A percentile compares a stretch with the other conserved stretches of the same genome.
phyloP scores from a whole-genome alignment of 2,113 vertebrate species.

The Rutilus rutilus region DNA sequence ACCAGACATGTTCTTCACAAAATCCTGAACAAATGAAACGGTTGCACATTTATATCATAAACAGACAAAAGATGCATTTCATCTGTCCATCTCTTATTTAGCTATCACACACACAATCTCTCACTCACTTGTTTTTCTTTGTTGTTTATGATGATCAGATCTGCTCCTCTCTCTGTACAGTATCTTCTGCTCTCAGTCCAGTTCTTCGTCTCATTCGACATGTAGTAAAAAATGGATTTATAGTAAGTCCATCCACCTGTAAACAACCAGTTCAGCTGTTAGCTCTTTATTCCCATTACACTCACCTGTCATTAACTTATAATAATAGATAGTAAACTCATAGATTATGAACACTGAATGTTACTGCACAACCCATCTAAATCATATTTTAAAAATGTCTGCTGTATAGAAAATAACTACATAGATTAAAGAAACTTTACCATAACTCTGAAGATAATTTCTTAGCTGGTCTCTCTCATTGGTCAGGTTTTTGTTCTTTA shows the following conservation, averaged over 20 bases:
- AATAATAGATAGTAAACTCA: background rate
- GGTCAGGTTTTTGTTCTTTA: background rate
- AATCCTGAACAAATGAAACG: background rate
- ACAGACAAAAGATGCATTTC: background rate
- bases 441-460: background rate
- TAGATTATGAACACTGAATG: too few relatives aligned
- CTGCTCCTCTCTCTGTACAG: slow-evolving; percentile 18
- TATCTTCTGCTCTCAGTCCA: background rate
- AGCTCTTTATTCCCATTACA: background rate
- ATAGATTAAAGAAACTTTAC: background rate
- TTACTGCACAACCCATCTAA: background rate
- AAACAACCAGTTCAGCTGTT: background rate
- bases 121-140: background rate
- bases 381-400: background rate
- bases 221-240: background rate
- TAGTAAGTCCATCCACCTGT: background rate
- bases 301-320: background rate
- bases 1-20: background rate
- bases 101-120: background rate
- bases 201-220: rapidly evolving
- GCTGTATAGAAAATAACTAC: background rate
- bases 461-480: background rate
- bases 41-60: background rate
- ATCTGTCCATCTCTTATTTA: background rate
- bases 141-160: slow-evolving; percentile 25